Evolutionary conservation across 1,140 invertebrate genomes (phyloP), one percentile per base, ranked within the genome.

Genomic region (Habropoda laboriosa): DNA sequence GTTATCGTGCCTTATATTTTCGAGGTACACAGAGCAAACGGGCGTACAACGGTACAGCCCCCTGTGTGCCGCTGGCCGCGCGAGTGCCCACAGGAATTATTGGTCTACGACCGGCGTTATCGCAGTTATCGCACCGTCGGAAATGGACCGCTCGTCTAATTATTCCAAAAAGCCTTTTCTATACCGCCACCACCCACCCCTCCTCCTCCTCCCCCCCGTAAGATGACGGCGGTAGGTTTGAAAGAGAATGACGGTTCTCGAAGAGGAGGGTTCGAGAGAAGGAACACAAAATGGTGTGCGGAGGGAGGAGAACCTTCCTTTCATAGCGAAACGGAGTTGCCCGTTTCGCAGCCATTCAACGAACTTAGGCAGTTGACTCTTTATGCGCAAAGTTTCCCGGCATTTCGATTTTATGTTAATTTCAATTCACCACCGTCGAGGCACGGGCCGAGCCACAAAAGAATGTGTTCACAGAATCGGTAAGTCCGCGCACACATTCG

Each of bases 371-470:
- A 92, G 90, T 92, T 92, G 90, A 92, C 91, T 92, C 91, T 92
- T 92, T 92, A 92, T 92, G 90, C 90, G 85, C 89, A 74, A 92
- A 92, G 91, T 92, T 92, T 89, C 86, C 85, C 87, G 91, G 90
- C 90, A 90, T 92, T 91, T 91, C 89, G 90, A 92, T 92, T 92
- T 92, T 92, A 92, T 92, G 91, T 92, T 92, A 92, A 92, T 92
- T 92, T 92, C 91, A 92, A 92, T 92, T 92, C 91, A 91, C 87
- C 87, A 91, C 89, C n/a, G 87, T 85, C 89, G 87, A 90, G 89
- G 85, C 78, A 74, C 81, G 64, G n/a, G 75, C 79, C 71, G 82
- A 83, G 87, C 82, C 87, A 80, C 68, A 88, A 90, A 90, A 89
- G 87, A 91, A 89, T 88, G 86, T 87, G 86, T 87, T 82, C 85